A percentile compares a stretch with the other conserved stretches of the same genome.
phyloP scores from a whole-genome alignment of 2,797 vertebrate species.

The Poeciliopsis gracilis region DNA sequence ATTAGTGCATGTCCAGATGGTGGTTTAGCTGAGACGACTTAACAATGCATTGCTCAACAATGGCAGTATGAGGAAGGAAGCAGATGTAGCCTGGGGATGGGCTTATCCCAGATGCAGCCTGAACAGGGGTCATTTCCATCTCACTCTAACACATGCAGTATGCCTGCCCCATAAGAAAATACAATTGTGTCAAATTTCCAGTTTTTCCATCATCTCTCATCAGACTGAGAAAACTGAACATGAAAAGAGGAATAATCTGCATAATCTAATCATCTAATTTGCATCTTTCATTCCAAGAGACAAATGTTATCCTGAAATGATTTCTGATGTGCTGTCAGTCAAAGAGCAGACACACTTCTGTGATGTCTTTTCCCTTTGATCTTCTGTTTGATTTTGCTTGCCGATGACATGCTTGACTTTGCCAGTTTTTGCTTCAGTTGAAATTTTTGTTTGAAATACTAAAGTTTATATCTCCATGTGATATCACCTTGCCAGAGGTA shows the following conservation, averaged over 20 bases:
- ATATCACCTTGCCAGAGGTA: constrained; percentile 2
- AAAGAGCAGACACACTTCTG: constrained; percentile 2
- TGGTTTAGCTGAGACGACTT: constrained; percentile 28
- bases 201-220: not conserved
- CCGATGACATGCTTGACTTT: constrained; percentile 2
- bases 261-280: constrained; percentile 12
- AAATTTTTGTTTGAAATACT: not conserved
- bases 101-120: too few species aligned
- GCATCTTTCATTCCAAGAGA: constrained; percentile 12
- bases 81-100: constrained; percentile 45
- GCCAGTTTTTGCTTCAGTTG: constrained; percentile 13
- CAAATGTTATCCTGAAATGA: constrained; percentile 1
- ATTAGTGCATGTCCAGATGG: constrained; percentile 49
- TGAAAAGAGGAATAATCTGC: not conserved
- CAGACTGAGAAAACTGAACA: not conserved
- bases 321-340: constrained; percentile 40
- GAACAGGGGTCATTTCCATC: constrained; percentile 23
- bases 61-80: constrained; percentile 49
- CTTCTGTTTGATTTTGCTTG: constrained; percentile 9
- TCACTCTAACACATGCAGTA: constrained; percentile 10
- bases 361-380: constrained; percentile 33
- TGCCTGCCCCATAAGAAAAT: constrained; percentile 8
- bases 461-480: not conserved
- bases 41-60: constrained; percentile 48
- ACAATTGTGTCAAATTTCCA: not conserved